Base-by-base conservation (phyloP, 2,888 invertebrate species). In the Melolontha melolontha region DNA sequence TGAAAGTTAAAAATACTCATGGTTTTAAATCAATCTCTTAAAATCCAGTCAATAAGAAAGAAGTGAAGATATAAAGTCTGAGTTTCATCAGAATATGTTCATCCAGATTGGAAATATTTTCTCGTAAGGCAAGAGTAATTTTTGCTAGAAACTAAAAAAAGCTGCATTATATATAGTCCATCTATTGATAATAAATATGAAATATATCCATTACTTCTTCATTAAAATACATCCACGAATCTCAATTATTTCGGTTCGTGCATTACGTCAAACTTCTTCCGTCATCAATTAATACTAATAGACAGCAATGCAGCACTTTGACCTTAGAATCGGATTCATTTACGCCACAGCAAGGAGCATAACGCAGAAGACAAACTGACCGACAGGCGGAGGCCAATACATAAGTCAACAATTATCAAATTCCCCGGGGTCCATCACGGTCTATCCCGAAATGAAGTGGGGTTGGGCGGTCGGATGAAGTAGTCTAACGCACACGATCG, bases 401-500 rank as follows among this genome's bases (percentile, higher is more conserved):
- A 80, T 80, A 80, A 80, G 80, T 81, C 81, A 81, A 81, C 80
- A 81, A 81, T 81, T 81, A 81, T 79, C 79, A 76, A 75, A 78
- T 77, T 80, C 81, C 80, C 80, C 68, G 50, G 67, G 62, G 71
- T 55, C 59, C 66, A 63, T 70, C 71, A 64, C 70, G 69, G 59
- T 66, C 71, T 67, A 69, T 66, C 64, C 42, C 42, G 42, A 14
- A 41, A 57, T 22, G 22, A 59, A 27, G 29, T 6, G 7, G n/a
- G 34, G 44, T 29, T 10, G 44, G 8, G 47, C 7, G 11, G n/a
- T 8, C 34, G 11, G 29, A 14, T 8, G 5, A 22, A 22, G 22
- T 6, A 34, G 34, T 10, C 34, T 10, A 66, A 55, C 49, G 51
- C 64, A 64, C 16, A 54, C 54, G 54, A 44, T 55, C 54, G 54